Evolutionary conservation across 2,797 vertebrate species (phyloP).

Genomic region (Malurus splendens): DNA sequence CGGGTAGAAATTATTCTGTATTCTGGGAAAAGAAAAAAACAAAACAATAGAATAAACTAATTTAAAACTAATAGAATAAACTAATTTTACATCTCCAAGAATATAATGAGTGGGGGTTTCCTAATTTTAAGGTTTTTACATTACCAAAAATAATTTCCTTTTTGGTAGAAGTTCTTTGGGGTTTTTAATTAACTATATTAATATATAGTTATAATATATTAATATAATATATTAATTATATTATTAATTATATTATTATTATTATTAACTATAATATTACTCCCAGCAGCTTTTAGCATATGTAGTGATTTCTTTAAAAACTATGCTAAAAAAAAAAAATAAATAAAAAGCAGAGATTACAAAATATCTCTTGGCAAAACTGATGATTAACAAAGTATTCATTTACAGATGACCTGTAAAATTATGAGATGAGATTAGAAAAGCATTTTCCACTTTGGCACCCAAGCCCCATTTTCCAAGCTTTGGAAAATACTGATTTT

Average conservation of each 20-base stretch:
- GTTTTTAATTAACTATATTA: too few species aligned
- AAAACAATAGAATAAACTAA: too few species aligned
- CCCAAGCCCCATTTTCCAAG: background rate
- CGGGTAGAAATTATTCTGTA: background rate
- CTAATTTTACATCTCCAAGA: background rate
- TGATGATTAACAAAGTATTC: background rate
- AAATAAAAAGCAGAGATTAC: background rate
- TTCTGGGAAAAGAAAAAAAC: background rate
- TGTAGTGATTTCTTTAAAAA: background rate
- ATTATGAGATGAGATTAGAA: background rate
- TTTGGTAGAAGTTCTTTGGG: background rate
- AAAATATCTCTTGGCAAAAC: background rate
- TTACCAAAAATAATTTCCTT: background rate
- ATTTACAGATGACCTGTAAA: background rate
- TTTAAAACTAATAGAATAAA: background rate
- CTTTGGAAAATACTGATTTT: conserved; percentile 3
- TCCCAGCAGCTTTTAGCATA: background rate
- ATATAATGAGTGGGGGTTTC: background rate
- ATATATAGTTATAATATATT: too few species aligned
- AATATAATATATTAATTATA: too few species aligned
- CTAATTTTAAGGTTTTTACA: background rate
- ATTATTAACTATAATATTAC: background rate
- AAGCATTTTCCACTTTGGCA: background rate
- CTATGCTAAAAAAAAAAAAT: background rate
- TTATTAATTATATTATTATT: too few species aligned